Conservation (phyloP, 2,888 invertebrate genomes). For the Oligia latruncula region DNA sequence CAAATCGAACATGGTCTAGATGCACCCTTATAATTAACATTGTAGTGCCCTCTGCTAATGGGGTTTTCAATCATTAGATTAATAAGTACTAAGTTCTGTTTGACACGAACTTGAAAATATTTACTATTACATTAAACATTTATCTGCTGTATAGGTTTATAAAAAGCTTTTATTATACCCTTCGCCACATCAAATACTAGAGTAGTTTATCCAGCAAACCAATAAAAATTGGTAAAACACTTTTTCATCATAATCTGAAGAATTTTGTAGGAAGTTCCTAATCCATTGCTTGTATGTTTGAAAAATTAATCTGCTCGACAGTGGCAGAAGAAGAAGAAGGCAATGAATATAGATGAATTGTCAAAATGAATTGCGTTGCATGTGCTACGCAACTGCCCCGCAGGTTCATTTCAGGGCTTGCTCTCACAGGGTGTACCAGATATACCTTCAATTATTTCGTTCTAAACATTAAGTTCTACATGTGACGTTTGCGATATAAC, state of each 20-base stretch:
- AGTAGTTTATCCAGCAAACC: background rate
- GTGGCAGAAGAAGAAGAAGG: background rate
- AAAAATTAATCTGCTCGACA: background rate
- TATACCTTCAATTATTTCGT: background rate
- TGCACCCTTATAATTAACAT: constrained; percentile 34
- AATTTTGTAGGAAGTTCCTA: background rate
- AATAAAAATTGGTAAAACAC: no score
- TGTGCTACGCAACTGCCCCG: background rate
- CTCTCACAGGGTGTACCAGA: background rate
- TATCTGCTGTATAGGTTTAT: background rate
- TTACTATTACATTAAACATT: background rate
- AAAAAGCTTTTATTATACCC: background rate
- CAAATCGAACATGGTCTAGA: background rate
- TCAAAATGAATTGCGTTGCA: background rate
- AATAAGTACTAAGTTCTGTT: constrained; percentile 23
- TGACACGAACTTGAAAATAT: constrained; percentile 19
- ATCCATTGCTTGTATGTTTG: background rate
- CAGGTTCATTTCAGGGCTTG: background rate
- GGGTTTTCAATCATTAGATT: constrained; percentile 30
- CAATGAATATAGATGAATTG: background rate
- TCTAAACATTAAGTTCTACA: background rate
- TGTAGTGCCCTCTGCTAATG: constrained; percentile 36
- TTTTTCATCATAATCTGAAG: background rate
- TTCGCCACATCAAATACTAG: background rate
- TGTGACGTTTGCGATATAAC: background rate